Evolutionary conservation across 2,797 vertebrate species (phyloP), one percentile per base, ranked within the genome.

Genomic region (Tarsius wallacei): DNA sequence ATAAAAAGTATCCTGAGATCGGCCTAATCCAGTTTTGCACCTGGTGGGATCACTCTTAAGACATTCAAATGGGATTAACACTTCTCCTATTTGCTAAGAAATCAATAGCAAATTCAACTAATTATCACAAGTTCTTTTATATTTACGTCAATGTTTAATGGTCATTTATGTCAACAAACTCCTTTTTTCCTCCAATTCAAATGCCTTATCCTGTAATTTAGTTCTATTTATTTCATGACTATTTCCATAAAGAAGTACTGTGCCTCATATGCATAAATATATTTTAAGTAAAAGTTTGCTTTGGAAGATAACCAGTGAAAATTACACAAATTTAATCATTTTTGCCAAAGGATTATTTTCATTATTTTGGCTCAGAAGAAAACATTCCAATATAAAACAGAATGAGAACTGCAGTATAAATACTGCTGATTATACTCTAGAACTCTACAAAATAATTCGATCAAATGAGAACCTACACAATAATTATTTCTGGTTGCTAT

Each of bases 321-420:
- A 71, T 59, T 14, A 95, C 1, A 86, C 1, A 83, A 91, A 80
- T 73, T 47, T 73, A 64, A 89, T 42, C 10, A 57, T 57, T 94
- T 77, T 70, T 87, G 21, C 90, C 2, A 59, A 64, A 15, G 51
- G n/a, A 84, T 59, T n/a, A 66, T 26, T 76, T 55, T 76, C 7
- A 83, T 82, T 94, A 89, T 83, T 87, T 93, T 53, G 84, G 53
- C 26, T 87, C 21, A 57, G 21, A 85, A 96, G 22, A 76, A 86
- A 93, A 90, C 4, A 90, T 94, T 71, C 42, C 10, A 87, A 61
- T 16, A 84, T 73, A 71, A 93, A 94, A 77, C 71, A 92, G 70
- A 90, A 93, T 4, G 26, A 93, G 36, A 92, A 93, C 3, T 33
- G 19, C 15, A 91, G 74, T 42, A 59, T 57, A 95, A 97, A 85